phyloP scores from a whole-genome alignment of 2,888 invertebrate species.

The Craniophora ligustri region DNA sequence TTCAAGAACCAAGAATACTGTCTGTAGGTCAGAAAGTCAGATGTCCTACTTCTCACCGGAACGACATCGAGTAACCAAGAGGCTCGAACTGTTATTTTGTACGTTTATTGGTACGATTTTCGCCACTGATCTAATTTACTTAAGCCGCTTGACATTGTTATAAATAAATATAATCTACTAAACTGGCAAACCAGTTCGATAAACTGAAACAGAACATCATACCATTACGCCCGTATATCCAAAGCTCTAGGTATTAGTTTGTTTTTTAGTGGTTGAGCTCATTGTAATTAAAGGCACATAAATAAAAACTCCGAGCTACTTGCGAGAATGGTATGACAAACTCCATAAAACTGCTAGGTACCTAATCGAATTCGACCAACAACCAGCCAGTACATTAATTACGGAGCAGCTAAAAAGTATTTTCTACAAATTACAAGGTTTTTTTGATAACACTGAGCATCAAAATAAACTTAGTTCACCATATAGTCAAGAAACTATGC shows the following conservation, averaged over 20 bases:
- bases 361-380: too few relatives aligned
- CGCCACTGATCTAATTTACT: constrained; percentile 64
- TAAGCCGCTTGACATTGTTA: constrained; percentile 32
- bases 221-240: too few relatives aligned
- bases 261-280: too few relatives aligned
- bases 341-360: background rate
- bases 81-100: constrained; percentile 77
- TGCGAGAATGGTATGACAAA: too few relatives aligned
- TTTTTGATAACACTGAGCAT: background rate
- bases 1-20: constrained; percentile 64
- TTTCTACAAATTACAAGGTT: too few relatives aligned
- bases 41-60: constrained; percentile 81
- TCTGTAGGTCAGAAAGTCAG: constrained; percentile 81
- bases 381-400: too few relatives aligned
- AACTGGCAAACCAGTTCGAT: background rate
- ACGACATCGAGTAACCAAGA: constrained; percentile 75
- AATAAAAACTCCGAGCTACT: too few relatives aligned
- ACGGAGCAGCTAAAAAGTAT: too few relatives aligned
- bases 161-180: background rate
- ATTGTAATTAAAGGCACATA: too few relatives aligned
- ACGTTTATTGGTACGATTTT: constrained; percentile 61
- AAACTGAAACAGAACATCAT: too few relatives aligned
- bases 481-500: constrained; percentile 40
- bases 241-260: too few relatives aligned
- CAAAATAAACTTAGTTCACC: background rate